These are phyloP conservation scores for Diplolepis rosae DNA, from an alignment of 2,888 invertebrate genomes.

Conservation along the genomic window DNA sequence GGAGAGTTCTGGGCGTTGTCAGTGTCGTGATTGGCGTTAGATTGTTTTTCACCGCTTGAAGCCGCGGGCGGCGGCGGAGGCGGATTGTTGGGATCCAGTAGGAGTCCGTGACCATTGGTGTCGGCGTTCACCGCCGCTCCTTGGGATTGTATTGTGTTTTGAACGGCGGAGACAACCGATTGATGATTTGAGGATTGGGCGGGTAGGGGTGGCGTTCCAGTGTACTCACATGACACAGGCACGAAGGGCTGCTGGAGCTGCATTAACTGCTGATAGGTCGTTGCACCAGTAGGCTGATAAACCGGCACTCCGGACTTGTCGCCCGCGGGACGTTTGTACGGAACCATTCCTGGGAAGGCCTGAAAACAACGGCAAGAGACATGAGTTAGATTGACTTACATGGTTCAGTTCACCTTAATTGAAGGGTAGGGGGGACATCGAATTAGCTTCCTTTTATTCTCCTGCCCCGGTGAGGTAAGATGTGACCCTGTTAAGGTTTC, in stretches of 20 bases:
- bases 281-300: slow-evolving; percentile 90
- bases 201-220: slow-evolving; percentile 80
- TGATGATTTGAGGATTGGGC: slow-evolving; percentile 73
- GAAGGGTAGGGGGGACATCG: neutral
- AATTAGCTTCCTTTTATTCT: slow-evolving; percentile 1
- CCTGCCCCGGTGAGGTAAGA: neutral
- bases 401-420: neutral
- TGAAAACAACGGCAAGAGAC: slow-evolving; percentile 72
- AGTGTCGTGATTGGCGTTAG: slow-evolving; percentile 65
- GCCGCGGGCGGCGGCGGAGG: slow-evolving; percentile 69
- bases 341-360: slow-evolving; percentile 97
- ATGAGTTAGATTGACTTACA: slow-evolving; percentile 18
- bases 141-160: slow-evolving; percentile 63
- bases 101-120: slow-evolving; percentile 64
- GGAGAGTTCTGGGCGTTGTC: slow-evolving; percentile 69
- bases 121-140: slow-evolving; percentile 56
- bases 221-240: slow-evolving; percentile 99
- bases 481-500: neutral
- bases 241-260: slow-evolving; percentile 96
- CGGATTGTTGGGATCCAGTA: slow-evolving; percentile 72
- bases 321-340: slow-evolving; percentile 96
- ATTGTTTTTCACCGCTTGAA: slow-evolving; percentile 53
- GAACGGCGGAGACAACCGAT: no score
- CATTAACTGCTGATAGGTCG: slow-evolving; percentile 96
- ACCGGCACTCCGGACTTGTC: slow-evolving; percentile 98